Evolutionary conservation across 2,113 vertebrate species (phyloP).

Genomic region (Leuciscus idus): DNA sequence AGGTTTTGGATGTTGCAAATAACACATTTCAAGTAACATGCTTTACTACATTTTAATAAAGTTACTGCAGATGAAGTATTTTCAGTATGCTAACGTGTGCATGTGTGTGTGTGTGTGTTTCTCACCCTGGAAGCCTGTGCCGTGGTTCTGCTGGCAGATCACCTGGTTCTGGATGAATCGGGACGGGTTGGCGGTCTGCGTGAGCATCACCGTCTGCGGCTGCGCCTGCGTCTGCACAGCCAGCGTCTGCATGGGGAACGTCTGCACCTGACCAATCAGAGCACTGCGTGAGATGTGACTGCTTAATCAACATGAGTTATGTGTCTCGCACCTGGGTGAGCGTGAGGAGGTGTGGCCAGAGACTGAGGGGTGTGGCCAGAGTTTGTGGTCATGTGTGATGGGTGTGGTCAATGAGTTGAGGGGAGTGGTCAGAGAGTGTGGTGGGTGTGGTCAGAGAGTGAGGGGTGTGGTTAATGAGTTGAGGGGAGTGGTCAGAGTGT

Average conservation of each 20-base stretch:
- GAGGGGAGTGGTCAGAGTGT: background rate
- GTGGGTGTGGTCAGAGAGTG: no score
- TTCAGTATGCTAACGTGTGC: no score
- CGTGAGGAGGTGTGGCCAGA: background rate
- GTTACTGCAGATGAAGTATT: no score
- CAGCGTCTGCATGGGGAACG: constrained; percentile 70
- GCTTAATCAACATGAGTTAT: no score
- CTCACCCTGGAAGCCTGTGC: constrained; percentile 89
- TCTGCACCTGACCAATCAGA: constrained; percentile 36
- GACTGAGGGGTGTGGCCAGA: background rate
- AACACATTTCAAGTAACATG: no score
- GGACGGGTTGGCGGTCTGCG: constrained; percentile 83
- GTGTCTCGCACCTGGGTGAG: no score
- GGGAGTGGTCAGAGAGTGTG: background rate
- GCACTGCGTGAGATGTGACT: background rate
- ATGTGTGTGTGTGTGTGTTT: background rate
- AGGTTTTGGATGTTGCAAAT: no score
- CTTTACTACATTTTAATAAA: no score
- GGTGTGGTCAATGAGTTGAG: background rate
- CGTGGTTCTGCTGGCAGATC: constrained; percentile 89
- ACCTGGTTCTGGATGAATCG: constrained; percentile 93
- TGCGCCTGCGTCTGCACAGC: constrained; percentile 76
- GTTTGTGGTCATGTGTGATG: background rate
- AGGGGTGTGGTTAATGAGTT: no score
- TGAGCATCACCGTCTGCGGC: constrained; percentile 88